Evolutionary conservation across 2,113 vertebrate genomes (phyloP), one percentile per base, ranked within the genome.

Genomic region (Myiopsitta monachus): DNA sequence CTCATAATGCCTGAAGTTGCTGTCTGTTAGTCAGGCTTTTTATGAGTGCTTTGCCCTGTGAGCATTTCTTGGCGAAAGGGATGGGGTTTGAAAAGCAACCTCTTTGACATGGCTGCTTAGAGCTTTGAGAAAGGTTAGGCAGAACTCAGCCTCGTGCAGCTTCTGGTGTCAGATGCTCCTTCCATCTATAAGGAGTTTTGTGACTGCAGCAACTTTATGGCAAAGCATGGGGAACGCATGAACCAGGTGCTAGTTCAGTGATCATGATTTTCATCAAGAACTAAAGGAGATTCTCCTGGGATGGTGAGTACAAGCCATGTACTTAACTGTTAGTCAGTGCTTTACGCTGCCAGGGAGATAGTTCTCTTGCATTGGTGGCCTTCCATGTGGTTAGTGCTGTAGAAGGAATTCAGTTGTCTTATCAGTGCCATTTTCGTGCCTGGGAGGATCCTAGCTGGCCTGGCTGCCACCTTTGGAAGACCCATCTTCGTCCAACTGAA

Each of bases 141-240:
- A 38, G 52, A 76, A 68, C 69, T 73, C 23, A 9, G 22, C 43
- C 47, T 46, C 14, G 1, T 0, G 0, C 2, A 13, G 38, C 59
- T 77, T 78, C 41, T 78, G 69, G 26, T 82, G 43, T 72, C 21
- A 10, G 30, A 21, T 63, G 21, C 55, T 68, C 26, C 18, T n/a
- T 33, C 5, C 38, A 23, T 68, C 49, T 46, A 5, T 43, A 41
- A 73, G 38, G 41, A 43, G 6, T 17, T 87, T 24, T 72, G 38
- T 69, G 73, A 24, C 64, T 84, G 14, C 39, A 73, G 9, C n/a
- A 90, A 3, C 68, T 54, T 41, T 54, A 18, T 31, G 31, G 38
- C 64, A 81, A 44, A 92, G 38, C 38, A 6, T 6, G 15, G 49
- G 43, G 47, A 74, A 24, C 1, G 3, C 5, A 14, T 43, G 33